Evolutionary conservation across 2,888 invertebrate genomes (phyloP).

Genomic region (Darwinula stevensoni): DNA sequence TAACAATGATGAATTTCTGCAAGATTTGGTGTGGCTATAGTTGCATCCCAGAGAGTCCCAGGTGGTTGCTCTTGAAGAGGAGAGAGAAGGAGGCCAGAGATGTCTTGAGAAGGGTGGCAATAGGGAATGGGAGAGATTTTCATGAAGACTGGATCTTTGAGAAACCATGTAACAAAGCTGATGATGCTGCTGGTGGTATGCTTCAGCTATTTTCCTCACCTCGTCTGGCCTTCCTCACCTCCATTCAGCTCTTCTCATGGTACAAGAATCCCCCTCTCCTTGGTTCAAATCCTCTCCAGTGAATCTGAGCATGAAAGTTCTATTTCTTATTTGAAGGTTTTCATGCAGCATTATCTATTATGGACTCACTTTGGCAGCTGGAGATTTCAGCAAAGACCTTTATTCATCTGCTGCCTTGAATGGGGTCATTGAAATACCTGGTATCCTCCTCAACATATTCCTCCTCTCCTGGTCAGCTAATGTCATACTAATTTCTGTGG

Average conservation of each 20-base stretch:
- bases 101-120: not conserved
- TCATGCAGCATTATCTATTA: not conserved
- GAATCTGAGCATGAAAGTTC: not conserved
- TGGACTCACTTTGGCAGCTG: not conserved
- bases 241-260: not conserved
- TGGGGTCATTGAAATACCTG: conserved; percentile 1
- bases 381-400: conserved; percentile 1
- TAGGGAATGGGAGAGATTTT: not conserved
- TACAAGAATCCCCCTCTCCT: not conserved
- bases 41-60: not conserved
- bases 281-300: not conserved
- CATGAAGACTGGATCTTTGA: not conserved
- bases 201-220: not conserved
- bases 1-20: too few relatives aligned
- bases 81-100: not conserved
- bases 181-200: not conserved
- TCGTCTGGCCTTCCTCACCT: not conserved
- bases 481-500: not conserved
- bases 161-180: too few relatives aligned
- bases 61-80: not conserved
- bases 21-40: not conserved
- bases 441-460: not conserved
- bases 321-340: not conserved
- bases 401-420: not conserved
- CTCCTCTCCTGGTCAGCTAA: not conserved